Evolutionary conservation across 2,888 invertebrate genomes (phyloP), one percentile per base, ranked within the genome.

Genomic region (Zeuzera pyrina): DNA sequence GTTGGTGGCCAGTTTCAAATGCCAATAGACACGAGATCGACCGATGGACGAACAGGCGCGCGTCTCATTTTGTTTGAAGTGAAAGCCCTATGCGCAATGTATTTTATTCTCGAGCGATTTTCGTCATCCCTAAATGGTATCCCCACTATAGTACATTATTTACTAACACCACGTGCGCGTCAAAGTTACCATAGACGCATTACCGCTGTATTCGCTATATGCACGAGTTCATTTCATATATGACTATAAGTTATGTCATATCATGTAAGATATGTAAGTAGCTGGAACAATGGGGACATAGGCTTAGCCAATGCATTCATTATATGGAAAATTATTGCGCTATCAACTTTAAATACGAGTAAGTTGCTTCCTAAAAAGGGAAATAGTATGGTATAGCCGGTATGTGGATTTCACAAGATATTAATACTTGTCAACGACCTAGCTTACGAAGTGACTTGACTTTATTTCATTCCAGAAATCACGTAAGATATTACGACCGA

Each of bases 21-120:
- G 47, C 61, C 63, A 64, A 67, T 66, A 66, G 60, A 53, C 60
- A 55, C 51, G 54, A 42, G 45, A 40, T 53, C 49, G 55, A 52
- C 51, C 45, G 45, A 49, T 56, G 52, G 65, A 52, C 67, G 59
- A 47, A 43, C 48, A 36, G 58, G 49, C 71, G 57, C 62, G 58
- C 63, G 65, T 55, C 62, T 69, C 69, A 69, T 73, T 71, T 70
- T 65, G 73, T 71, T 69, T 69, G 68, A 71, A 69, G 83, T 81
- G 83, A 83, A 83, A 83, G 81, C 79, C 43, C 29, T 65, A 54
- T 56, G 52, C 50, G 54, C 67, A 52, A 72, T 69, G 73, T 68
- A 69, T 78, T 79, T 70, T 79, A 81, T 78, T 76, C 62, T 57
- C 62, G 58, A 56, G 49, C 49, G 58, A 61, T 79, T 81, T 81